A percentile compares a stretch with the other conserved stretches of the same genome.
Conservation (phyloP, 2,888 invertebrate species). For the Smittia aterrima region DNA sequence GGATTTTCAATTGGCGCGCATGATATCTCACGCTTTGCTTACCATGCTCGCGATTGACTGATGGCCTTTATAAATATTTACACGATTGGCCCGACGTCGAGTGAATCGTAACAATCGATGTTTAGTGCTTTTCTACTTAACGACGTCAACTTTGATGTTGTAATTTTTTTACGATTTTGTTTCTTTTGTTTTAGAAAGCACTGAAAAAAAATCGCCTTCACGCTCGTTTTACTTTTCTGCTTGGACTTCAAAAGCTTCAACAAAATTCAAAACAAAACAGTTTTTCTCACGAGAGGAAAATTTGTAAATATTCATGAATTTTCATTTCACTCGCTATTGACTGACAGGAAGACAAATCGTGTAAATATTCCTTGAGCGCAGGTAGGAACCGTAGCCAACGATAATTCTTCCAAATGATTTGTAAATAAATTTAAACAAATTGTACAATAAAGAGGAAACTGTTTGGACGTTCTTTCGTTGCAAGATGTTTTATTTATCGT, state of each 20-base stretch:
- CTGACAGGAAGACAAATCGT: too few species aligned
- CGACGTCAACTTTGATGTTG: slow-evolving; percentile 14
- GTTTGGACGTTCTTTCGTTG: background rate
- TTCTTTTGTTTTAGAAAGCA: slow-evolving; percentile 29
- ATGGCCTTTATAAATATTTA: slow-evolving; percentile 5
- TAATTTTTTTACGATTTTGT: slow-evolving; percentile 22
- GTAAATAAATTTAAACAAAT: background rate
- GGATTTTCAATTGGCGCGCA: background rate
- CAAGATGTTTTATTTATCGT: background rate
- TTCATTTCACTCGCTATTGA: too few species aligned
- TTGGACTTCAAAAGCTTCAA: too few species aligned
- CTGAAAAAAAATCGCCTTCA: slow-evolving; percentile 5
- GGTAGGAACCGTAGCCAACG: too few species aligned
- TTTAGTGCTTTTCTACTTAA: background rate
- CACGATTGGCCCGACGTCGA: background rate
- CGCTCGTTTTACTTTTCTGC: too few species aligned
- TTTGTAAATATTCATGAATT: too few species aligned
- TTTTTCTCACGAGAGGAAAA: too few species aligned
- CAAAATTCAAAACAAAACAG: too few species aligned
- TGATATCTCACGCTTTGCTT: background rate
- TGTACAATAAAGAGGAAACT: background rate
- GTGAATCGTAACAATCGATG: background rate
- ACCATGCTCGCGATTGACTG: background rate
- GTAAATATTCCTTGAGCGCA: too few species aligned
- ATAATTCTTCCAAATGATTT: too few species aligned